Evolutionary conservation across 2,888 invertebrate species (phyloP).

Genomic region (Holacanthella duospinosa): DNA sequence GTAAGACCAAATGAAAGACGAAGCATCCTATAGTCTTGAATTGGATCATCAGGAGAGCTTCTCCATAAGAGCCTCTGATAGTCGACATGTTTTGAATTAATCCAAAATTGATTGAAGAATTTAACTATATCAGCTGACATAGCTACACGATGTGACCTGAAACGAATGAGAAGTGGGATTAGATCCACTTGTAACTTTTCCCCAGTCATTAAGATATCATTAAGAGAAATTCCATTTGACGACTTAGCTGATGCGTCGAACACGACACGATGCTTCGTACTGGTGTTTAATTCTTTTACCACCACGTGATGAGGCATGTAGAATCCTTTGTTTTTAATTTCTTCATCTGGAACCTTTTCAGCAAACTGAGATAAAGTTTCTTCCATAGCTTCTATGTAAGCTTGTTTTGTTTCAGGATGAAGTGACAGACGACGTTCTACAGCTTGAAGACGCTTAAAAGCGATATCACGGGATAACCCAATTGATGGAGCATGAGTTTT

Average conservation of each 20-base stretch:
- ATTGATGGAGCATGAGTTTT: neutral
- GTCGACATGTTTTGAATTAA: neutral
- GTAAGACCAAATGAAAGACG: neutral
- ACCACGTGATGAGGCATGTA: too few species aligned
- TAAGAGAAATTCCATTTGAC: neutral
- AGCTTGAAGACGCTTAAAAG: neutral
- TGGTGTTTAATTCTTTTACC: too few species aligned
- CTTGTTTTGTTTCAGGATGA: neutral
- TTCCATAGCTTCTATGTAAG: neutral
- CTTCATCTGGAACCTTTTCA: neutral
- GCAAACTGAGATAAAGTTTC: neutral
- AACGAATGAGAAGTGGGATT: neutral
- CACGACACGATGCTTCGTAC: too few species aligned
- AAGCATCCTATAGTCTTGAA: neutral
- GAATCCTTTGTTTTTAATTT: neutral
- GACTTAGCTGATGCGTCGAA: constrained; percentile 8
- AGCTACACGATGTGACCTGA: neutral
- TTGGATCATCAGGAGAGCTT: neutral
- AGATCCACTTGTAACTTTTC: constrained; percentile 5
- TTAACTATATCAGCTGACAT: constrained; percentile 2
- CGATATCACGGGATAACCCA: neutral
- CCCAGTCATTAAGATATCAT: neutral
- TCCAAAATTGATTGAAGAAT: neutral
- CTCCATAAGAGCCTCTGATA: neutral
- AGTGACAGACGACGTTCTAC: neutral